These are phyloP conservation scores for Istiophorus platypterus DNA, from an alignment of 2,113 vertebrate species.

Conservation along the genomic window DNA sequence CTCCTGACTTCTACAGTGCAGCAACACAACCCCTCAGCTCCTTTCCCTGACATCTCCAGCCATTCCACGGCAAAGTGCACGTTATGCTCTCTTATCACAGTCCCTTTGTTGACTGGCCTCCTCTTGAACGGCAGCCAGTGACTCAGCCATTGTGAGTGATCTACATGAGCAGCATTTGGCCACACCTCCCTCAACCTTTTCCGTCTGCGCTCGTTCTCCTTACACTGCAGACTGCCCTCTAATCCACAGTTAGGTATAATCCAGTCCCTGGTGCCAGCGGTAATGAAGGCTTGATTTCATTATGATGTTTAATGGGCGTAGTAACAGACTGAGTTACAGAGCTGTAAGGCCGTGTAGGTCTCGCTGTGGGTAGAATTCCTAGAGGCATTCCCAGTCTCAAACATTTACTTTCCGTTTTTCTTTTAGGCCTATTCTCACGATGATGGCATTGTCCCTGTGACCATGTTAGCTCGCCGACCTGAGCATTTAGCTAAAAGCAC, in stretches of 20 bases:
- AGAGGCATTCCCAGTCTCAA: slow-evolving; percentile 34
- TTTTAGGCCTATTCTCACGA: slow-evolving; percentile 11
- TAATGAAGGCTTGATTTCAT: slow-evolving; percentile 75
- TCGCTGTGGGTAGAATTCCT: slow-evolving; percentile 42
- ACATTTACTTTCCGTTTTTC: slow-evolving; percentile 36
- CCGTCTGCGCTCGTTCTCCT: slow-evolving; percentile 27
- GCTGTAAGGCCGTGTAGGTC: slow-evolving; percentile 43
- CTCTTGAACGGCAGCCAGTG: slow-evolving; percentile 65
- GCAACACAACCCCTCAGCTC: slow-evolving; percentile 55
- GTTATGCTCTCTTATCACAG: slow-evolving; percentile 48
- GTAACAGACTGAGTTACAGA: slow-evolving; percentile 54
- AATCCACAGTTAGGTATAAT: slow-evolving; percentile 69
- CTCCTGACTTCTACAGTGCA: slow-evolving; percentile 43
- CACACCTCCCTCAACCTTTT: slow-evolving; percentile 51
- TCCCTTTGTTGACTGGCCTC: slow-evolving; percentile 67
- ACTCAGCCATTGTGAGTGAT: slow-evolving; percentile 57
- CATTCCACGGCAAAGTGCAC: slow-evolving; percentile 47
- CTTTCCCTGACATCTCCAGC: slow-evolving; percentile 60
- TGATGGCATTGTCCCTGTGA: background rate
- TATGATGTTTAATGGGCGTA: slow-evolving; percentile 76
- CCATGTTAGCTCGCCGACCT: background rate
- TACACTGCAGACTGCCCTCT: slow-evolving; percentile 44
- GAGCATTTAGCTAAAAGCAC: background rate
- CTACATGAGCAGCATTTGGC: slow-evolving; percentile 57
- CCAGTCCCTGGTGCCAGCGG: slow-evolving; percentile 63